Evolutionary conservation across 2,797 vertebrate genomes (phyloP).

Genomic region (Acanthurus leucopareius): DNA sequence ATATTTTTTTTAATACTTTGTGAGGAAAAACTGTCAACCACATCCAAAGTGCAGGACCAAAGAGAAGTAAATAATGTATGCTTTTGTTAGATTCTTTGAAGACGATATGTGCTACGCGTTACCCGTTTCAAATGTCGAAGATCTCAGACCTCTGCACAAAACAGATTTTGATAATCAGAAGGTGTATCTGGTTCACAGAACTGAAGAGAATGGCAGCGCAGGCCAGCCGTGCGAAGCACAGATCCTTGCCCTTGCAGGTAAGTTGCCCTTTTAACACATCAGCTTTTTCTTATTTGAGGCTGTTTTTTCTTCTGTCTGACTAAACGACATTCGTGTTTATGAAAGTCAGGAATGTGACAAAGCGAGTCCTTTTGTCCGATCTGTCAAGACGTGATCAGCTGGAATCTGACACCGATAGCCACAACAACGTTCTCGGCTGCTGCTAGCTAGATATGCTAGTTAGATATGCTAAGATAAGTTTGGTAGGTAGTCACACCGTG

Average conservation of each 20-base stretch:
- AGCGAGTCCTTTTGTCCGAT: conserved; percentile 57
- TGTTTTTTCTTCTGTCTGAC: conserved; percentile 14
- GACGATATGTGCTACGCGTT: conserved; percentile 97
- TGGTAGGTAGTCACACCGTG: conserved; percentile 36
- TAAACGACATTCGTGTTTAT: conserved; percentile 6
- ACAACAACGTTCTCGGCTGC: conserved; percentile 72
- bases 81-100: conserved; percentile 97
- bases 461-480: conserved; percentile 72
- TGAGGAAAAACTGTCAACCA: conserved; percentile 87
- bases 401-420: conserved; percentile 76
- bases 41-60: conserved; percentile 85
- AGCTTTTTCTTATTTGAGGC: neutral
- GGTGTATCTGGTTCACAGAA: conserved; percentile 96
- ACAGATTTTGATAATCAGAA: conserved; percentile 98
- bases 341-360: conserved; percentile 50
- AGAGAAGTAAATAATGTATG: conserved; percentile 92
- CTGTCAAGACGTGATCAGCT: conserved; percentile 78
- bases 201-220: conserved; percentile 87
- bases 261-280: conserved; percentile 72
- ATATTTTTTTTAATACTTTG: conserved; percentile 87
- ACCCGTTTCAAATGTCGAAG: conserved; percentile 92
- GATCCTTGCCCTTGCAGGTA: conserved; percentile 98
- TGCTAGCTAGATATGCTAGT: conserved; percentile 75
- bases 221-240: conserved; percentile 94
- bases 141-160: conserved; percentile 94